Percentiles rank a stretch among this genome's conserved stretches.
phyloP scores from a whole-genome alignment of 2,113 vertebrate species.

The Scophthalmus maximus region DNA sequence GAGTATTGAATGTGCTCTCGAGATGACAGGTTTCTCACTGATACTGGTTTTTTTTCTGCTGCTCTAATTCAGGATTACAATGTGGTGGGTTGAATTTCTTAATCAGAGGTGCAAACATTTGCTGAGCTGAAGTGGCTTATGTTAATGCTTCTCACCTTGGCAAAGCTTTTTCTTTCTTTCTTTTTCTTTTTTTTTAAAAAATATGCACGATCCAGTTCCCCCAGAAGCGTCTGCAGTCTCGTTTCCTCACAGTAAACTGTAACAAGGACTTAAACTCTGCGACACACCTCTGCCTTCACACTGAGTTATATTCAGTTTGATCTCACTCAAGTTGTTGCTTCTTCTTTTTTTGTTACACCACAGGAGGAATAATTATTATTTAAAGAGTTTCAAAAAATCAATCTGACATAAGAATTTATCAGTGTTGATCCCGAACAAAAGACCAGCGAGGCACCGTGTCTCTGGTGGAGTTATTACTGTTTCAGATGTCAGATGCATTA shows the following conservation, averaged over 20 bases:
- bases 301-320: neutral
- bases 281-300: neutral
- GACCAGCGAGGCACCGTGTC: neutral
- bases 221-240: neutral
- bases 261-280: neutral
- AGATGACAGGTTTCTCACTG: neutral
- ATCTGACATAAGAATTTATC: too few species aligned
- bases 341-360: neutral
- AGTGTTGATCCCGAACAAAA: neutral
- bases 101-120: slow-evolving; percentile 19
- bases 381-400: too few species aligned
- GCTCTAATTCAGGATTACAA: slow-evolving; percentile 9
- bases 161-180: neutral
- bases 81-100: neutral
- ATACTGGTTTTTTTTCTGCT: slow-evolving; percentile 14
- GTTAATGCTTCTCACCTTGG: neutral
- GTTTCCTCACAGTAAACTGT: neutral
- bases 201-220: neutral
- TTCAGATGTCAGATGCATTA: slow-evolving; percentile 28
- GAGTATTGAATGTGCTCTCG: slow-evolving; percentile 7
- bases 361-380: neutral
- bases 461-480: slow-evolving; percentile 1
- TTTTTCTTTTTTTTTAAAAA: neutral
- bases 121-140: neutral
- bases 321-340: too few species aligned